These are phyloP conservation scores for Cryptus viduatorius DNA, from an alignment of 2,888 invertebrate species.

Conservation along the genomic window DNA sequence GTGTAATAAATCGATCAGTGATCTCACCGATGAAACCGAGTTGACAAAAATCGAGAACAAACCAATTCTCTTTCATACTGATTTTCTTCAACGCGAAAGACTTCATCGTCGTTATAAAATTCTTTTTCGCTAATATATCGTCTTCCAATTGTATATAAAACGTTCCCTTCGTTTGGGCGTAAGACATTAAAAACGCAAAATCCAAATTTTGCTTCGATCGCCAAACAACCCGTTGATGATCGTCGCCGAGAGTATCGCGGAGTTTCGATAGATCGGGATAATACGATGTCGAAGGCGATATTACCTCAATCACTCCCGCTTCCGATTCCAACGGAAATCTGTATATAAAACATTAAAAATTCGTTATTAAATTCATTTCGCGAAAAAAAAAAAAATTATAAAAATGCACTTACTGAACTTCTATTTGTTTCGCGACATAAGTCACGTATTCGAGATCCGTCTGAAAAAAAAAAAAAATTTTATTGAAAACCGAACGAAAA, in stretches of 20 bases:
- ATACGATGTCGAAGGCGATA: conserved; percentile 93
- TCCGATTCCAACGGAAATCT: conserved; percentile 92
- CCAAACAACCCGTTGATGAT: conserved; percentile 94
- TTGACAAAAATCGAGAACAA: conserved; percentile 96
- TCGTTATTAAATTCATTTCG: background rate
- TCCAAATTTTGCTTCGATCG: conserved; percentile 98
- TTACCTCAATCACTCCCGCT: conserved; percentile 94
- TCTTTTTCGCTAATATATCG: conserved; percentile 94
- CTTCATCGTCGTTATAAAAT: conserved; percentile 94
- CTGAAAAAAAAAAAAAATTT: conserved; percentile 83
- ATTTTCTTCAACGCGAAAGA: conserved; percentile 93
- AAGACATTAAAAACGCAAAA: conserved; percentile 97
- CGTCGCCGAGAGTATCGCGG: conserved; percentile 93
- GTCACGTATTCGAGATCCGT: conserved; percentile 92
- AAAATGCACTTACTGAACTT: conserved; percentile 88
- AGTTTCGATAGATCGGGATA: conserved; percentile 94
- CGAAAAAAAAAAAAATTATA: background rate
- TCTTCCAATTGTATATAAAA: conserved; percentile 98
- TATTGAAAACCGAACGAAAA: no score
- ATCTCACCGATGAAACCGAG: conserved; percentile 95
- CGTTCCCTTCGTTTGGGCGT: conserved; percentile 93
- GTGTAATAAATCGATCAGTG: conserved; percentile 2
- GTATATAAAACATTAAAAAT: conserved; percentile 67
- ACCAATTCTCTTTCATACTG: conserved; percentile 92
- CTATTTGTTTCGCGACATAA: conserved; percentile 91